These are phyloP conservation scores for Papilio xuthus DNA, from an alignment of 1,140 invertebrate species.

Conservation along the genomic window DNA sequence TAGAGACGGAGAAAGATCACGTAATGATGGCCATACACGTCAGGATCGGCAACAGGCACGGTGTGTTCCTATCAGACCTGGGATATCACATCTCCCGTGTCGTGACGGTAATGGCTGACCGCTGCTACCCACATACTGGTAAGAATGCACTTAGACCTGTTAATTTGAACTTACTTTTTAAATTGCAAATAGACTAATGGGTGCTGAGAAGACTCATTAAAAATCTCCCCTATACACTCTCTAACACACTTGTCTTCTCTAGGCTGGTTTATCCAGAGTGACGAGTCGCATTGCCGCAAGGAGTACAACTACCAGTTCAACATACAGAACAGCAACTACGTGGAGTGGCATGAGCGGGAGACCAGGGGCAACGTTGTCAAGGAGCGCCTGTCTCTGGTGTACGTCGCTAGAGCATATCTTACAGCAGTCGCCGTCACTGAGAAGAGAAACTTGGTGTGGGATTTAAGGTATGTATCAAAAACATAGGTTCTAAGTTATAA, in stretches of 20 bases:
- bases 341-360: slow-evolving; percentile 91
- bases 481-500: too few species aligned
- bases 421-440: slow-evolving; percentile 92
- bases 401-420: slow-evolving; percentile 89
- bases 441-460: slow-evolving; percentile 93
- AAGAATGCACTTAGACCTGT: slow-evolving; percentile 46
- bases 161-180: too few species aligned
- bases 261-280: slow-evolving; percentile 92
- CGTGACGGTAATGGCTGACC: slow-evolving; percentile 93
- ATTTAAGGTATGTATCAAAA: slow-evolving; percentile 82
- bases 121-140: slow-evolving; percentile 93
- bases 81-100: slow-evolving; percentile 94
- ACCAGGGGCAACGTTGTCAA: slow-evolving; percentile 84
- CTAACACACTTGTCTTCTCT: slow-evolving; percentile 42
- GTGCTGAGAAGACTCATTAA: background rate
- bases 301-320: slow-evolving; percentile 91
- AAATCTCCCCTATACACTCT: background rate
- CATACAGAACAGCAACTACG: slow-evolving; percentile 85
- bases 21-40: slow-evolving; percentile 91
- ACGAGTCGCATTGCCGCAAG: slow-evolving; percentile 88
- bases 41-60: slow-evolving; percentile 86
- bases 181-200: too few species aligned
- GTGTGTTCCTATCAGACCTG: slow-evolving; percentile 91
- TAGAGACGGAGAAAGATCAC: slow-evolving; percentile 93
- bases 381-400: slow-evolving; percentile 88